Percentiles rank a stretch among this genome's conserved stretches.
Conservation (phyloP, 2,113 vertebrate genomes). For the Catharus fuscescens region DNA sequence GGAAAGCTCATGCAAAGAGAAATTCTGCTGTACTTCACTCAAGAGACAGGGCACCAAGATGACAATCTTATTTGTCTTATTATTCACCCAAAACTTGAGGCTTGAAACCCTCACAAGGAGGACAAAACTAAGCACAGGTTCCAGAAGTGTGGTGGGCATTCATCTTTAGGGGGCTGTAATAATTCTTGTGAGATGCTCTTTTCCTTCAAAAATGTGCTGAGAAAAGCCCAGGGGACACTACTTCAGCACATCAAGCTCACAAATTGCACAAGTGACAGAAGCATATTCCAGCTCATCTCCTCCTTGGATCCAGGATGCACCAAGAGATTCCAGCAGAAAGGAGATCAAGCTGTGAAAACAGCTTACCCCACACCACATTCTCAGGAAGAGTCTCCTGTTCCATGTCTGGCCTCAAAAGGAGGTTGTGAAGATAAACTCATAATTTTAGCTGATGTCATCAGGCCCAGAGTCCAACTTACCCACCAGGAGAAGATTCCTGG, state of each 20-base stretch:
- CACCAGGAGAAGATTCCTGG: not conserved
- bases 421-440: not conserved
- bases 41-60: not conserved
- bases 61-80: not conserved
- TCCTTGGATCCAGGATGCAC: not conserved
- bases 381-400: not conserved
- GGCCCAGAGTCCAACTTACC: not conserved
- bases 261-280: not conserved
- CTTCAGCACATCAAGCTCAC: not conserved
- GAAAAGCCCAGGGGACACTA: not conserved
- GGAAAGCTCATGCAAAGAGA: not conserved
- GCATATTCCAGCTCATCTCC: not conserved
- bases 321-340: not conserved
- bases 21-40: not conserved
- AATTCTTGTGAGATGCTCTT: not conserved
- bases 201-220: not conserved
- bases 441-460: not conserved
- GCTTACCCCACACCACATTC: not conserved
- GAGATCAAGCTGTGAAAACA: not conserved
- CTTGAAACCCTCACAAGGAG: not conserved
- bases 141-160: not conserved
- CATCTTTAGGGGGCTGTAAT: not conserved
- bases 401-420: not conserved
- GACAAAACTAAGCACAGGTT: not conserved
- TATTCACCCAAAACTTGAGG: not conserved